Base-by-base conservation (phyloP, 2,113 vertebrate species). In the Petaurus breviceps region DNA sequence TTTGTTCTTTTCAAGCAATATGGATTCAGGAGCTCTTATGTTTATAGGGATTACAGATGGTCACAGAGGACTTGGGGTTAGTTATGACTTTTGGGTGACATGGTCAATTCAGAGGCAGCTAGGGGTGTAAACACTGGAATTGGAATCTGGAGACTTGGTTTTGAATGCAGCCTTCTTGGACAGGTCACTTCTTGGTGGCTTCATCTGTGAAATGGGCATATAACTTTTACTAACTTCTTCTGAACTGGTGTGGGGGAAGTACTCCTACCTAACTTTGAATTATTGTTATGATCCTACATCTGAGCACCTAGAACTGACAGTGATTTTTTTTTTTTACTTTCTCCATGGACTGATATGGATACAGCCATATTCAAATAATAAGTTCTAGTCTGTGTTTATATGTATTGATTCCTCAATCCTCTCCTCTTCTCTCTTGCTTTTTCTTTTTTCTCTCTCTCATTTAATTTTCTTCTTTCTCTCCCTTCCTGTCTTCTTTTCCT, bases 341-440 rank as follows among this genome's bases (percentile, higher is more conserved):
- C 28, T 68, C 57, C 31, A 68, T 68, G 28, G 57, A 11, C 31
- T 16, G 57, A 31, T 37, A 10, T 68, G 37, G 57, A 10, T 91
- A 92, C 93, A 94, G 54, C 47, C 77, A 55, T 9, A 23, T 3
- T 68, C 28, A 92, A 93, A 90, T 94, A n/a, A n/a, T n/a, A 89
- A 16, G 91, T 1, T 25, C 57, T 24, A 61, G 0, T n/a, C 2
- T 55, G 90, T 37, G 25, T 51, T 43, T 89, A 24, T 25, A 8
- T 89, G 31, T 90, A n/a, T 26, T 91, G 52, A 92, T 19, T 89
- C 28, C 51, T 68, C 31, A 43, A 3, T 37, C 31, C 23, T 90
- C 23, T 49, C 46, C 47, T 31, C 4, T 9, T 89, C 24, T 25
- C 47, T 46, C 23, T 47, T 24, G 8, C 23, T 49, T 24, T 19